Evolutionary conservation across 1,140 invertebrate genomes (phyloP), one percentile per base, ranked within the genome.

Genomic region (Brachionus calyciflorus): DNA sequence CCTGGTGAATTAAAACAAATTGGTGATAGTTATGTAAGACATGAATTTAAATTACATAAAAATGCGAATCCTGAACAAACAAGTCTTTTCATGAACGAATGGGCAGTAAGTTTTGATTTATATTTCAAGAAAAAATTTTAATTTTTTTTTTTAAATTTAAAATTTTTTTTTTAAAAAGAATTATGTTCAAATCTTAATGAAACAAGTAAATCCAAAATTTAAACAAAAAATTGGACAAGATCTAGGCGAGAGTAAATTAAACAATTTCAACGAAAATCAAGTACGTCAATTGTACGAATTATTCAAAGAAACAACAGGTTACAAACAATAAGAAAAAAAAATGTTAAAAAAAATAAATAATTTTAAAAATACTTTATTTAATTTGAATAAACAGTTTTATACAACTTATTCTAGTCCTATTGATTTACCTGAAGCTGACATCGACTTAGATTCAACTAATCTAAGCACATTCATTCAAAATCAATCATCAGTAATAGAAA

Each of bases 41-140:
- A 93, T 80, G 93, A 96, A 84, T 96, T 96, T 83, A 89, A 89
- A 80, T 85, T 91, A 57, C 93, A 96, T 82, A 92, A 93, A 82
- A 88, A 87, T n/a, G 92, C 91, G 78, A 88, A 87, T 70, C 83
- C 86, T 10, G 84, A 87, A 57, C 90, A 93, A 83, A 88, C 91
- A 10, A 82, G 87, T 26, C 85, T 91, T 77, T 96, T 96, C 82
- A 88, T 95, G 83, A 89, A 88, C 30, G 93, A 93, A 86, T 96
- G 93, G 93, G 90, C 91, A 46, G 93, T 94, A 87, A 89, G 88
- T 86, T 37, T 55, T 37, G 19, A 10, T 53, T n/a, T n/a, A n/a
- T n/a, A n/a, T n/a, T n/a, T n/a, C n/a, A n/a, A 53, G 12, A 3
- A 53, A 24, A 33, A 53, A 21, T 19, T 57, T 46, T 28, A 17